Conservation (phyloP, 2,888 invertebrate species). For the Pimpla rufipes region DNA sequence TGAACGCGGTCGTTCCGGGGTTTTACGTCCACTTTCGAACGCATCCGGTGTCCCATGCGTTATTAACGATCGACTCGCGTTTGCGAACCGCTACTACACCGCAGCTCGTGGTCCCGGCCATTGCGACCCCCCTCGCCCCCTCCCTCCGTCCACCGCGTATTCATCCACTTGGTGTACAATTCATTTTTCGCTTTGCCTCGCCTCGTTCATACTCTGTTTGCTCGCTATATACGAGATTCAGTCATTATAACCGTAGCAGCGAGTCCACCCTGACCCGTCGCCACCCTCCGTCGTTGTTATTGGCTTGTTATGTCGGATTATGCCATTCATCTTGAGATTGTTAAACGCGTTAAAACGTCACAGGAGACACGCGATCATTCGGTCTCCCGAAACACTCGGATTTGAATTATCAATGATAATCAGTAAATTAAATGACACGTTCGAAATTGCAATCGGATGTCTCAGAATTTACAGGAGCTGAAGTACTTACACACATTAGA, state of each 20-base stretch:
- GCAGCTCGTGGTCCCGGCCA: slow-evolving; percentile 31
- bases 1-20: slow-evolving; percentile 62
- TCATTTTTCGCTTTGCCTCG: slow-evolving; percentile 37
- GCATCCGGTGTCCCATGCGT: slow-evolving; percentile 60
- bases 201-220: slow-evolving; percentile 21
- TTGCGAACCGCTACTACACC: slow-evolving; percentile 48
- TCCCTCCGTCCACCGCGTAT: no score
- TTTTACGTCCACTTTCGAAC: slow-evolving; percentile 68
- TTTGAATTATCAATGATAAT: no score
- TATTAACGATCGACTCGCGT: slow-evolving; percentile 67
- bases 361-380: neutral
- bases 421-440: no score
- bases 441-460: no score
- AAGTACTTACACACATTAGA: no score
- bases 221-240: slow-evolving; percentile 17
- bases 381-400: neutral
- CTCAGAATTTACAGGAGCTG: no score
- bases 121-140: neutral
- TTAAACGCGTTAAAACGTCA: slow-evolving; percentile 7
- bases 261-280: slow-evolving; percentile 22
- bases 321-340: neutral
- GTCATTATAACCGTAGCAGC: slow-evolving; percentile 44
- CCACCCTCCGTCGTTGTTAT: slow-evolving; percentile 35
- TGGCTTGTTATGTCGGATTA: slow-evolving; percentile 28
- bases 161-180: slow-evolving; percentile 17